A percentile compares a stretch with the other conserved stretches of the same genome.
Conservation (phyloP, 2,888 invertebrate species). For the Drosophila niveifrons region DNA sequence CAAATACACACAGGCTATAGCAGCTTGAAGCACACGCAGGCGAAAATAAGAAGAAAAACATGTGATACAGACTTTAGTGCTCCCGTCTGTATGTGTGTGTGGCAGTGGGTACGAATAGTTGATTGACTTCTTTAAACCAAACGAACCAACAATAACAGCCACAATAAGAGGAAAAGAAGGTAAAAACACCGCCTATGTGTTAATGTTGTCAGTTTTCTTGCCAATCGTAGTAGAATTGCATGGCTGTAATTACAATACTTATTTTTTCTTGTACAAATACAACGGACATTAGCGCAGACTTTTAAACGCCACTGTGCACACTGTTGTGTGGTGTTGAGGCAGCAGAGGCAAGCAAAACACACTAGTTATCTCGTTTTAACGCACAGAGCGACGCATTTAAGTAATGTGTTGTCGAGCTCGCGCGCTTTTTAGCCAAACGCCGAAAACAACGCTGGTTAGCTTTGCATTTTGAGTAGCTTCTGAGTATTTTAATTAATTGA, state of each 20-base stretch:
- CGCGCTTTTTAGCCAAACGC: conserved; percentile 68
- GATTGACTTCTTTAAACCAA: conserved; percentile 73
- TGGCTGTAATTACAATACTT: conserved; percentile 46
- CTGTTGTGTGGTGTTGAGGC: conserved; percentile 55
- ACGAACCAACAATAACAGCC: conserved; percentile 22
- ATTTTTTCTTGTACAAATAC: conserved; percentile 23
- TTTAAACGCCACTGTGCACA: conserved; percentile 59
- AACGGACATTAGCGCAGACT: conserved; percentile 44
- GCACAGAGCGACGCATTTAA: conserved; percentile 50
- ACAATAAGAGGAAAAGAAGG: conserved; percentile 18
- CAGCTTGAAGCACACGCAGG: conserved; percentile 58
- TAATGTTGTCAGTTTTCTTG: conserved; percentile 54
- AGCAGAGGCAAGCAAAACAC: conserved; percentile 42
- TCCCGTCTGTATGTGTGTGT: conserved; percentile 25
- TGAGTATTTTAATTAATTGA: conserved; percentile 73
- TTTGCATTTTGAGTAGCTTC: conserved; percentile 50
- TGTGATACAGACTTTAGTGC: conserved; percentile 79
- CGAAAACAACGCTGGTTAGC: conserved; percentile 31
- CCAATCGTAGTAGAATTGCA: conserved; percentile 39
- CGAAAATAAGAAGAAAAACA: conserved; percentile 82
- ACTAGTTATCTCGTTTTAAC: conserved; percentile 75
- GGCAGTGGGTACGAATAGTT: conserved; percentile 74
- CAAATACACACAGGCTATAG: conserved; percentile 32
- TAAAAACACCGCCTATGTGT: conserved; percentile 32
- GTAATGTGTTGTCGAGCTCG: conserved; percentile 47